Percentiles rank a stretch among this genome's conserved stretches.
phyloP scores from a whole-genome alignment of 2,797 vertebrate genomes.

The Myripristis jacobus region DNA sequence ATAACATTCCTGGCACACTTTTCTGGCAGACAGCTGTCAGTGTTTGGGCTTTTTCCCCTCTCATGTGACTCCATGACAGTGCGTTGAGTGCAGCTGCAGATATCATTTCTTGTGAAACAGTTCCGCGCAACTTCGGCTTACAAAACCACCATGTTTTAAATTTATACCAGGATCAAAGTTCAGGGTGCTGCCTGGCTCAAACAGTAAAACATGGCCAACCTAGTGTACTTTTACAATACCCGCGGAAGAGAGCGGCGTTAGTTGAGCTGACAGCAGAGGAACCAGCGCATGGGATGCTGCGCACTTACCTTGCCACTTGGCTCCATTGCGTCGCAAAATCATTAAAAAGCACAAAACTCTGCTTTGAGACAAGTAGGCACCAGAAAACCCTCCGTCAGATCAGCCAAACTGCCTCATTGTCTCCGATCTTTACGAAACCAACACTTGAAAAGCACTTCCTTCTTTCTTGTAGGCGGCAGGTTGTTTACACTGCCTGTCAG shows the following conservation, averaged over 20 bases:
- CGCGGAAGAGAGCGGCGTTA: neutral
- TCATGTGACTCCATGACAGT: no score
- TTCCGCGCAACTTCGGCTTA: no score
- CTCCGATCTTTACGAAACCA: rapidly evolving
- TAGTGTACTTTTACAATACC: neutral
- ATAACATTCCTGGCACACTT: no score
- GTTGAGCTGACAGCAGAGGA: neutral
- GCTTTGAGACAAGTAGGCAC: neutral
- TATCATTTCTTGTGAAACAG: no score
- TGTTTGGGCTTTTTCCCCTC: no score
- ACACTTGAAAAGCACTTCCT: slow-evolving; percentile 47
- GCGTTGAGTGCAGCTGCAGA: no score
- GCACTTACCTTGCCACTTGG: slow-evolving; percentile 35
- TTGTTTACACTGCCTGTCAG: neutral
- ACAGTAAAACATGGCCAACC: neutral
- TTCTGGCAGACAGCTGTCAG: no score
- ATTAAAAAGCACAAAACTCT: neutral
- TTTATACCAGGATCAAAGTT: no score
- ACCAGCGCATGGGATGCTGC: neutral
- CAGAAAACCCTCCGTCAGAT: rapidly evolving
- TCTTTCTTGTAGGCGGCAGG: neutral
- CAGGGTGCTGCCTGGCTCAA: no score
- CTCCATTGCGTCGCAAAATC: neutral
- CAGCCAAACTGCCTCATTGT: rapidly evolving
- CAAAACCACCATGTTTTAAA: no score